These are phyloP conservation scores for Magallana nippona DNA, from an alignment of 2,888 invertebrate genomes.

Conservation along the genomic window DNA sequence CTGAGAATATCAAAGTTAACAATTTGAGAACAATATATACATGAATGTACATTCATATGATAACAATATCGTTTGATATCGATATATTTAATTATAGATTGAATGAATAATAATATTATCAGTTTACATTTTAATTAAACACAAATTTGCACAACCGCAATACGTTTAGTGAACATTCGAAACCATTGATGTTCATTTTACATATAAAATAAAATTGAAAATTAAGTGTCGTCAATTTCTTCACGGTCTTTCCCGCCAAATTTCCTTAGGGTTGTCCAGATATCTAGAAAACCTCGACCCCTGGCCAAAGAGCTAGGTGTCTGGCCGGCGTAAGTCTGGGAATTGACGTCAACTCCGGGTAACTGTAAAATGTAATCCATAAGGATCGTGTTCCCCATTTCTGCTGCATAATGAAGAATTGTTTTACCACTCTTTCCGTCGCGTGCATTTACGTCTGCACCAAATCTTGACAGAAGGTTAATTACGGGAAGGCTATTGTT, in stretches of 20 bases:
- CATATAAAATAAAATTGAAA: background rate
- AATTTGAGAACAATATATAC: too few relatives aligned
- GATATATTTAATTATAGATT: too few relatives aligned
- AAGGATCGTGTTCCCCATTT: slow-evolving; percentile 37
- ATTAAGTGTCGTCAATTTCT: slow-evolving; percentile 3
- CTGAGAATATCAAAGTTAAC: too few relatives aligned
- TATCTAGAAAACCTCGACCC: slow-evolving; percentile 41
- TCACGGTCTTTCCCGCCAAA: slow-evolving; percentile 43
- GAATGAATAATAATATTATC: too few relatives aligned
- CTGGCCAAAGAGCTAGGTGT: slow-evolving; percentile 56
- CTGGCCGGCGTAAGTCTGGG: slow-evolving; percentile 51
- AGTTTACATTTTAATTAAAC: too few relatives aligned
- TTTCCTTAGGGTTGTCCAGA: slow-evolving; percentile 44
- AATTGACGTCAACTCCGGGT: slow-evolving; percentile 49
- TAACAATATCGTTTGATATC: too few relatives aligned
- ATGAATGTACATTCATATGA: too few relatives aligned
- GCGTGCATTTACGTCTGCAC: slow-evolving; percentile 38
- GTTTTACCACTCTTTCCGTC: slow-evolving; percentile 43
- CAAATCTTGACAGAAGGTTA: slow-evolving; percentile 3
- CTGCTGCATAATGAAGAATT: slow-evolving; percentile 42
- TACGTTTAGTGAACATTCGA: too few relatives aligned
- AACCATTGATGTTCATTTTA: background rate
- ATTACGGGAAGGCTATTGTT: slow-evolving; percentile 36
- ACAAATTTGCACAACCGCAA: too few relatives aligned
- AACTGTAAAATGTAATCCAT: slow-evolving; percentile 24